Conservation (phyloP, 2,888 invertebrate genomes). For the Chrysina gloriosa region DNA sequence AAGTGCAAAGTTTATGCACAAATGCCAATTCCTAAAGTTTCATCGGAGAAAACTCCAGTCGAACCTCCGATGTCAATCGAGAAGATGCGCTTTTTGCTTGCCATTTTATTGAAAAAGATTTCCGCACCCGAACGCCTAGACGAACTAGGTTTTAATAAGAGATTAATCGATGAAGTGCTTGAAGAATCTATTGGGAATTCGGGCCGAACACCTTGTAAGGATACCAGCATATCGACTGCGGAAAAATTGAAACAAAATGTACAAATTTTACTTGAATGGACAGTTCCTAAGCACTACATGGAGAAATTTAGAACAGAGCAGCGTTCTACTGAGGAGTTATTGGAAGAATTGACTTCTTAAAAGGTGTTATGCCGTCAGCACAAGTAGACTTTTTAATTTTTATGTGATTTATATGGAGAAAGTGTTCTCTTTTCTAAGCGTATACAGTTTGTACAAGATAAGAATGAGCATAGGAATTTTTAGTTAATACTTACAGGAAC, state of each 20-base stretch:
- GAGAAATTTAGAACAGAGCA: constrained; percentile 78
- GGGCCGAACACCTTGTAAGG: constrained; percentile 75
- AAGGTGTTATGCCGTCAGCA: constrained; percentile 41
- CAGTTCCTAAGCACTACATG: constrained; percentile 84
- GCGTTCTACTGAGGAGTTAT: constrained; percentile 81
- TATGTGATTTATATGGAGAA: neutral
- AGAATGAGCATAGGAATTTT: too few relatives aligned
- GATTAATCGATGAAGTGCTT: constrained; percentile 84
- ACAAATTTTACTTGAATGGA: constrained; percentile 81
- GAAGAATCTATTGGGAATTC: constrained; percentile 82
- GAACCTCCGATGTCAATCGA: constrained; percentile 75
- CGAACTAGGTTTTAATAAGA: constrained; percentile 78
- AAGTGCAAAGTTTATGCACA: constrained; percentile 65
- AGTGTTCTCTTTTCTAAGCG: constrained; percentile 10
- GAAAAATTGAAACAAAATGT: constrained; percentile 80
- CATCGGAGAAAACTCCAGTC: constrained; percentile 53
- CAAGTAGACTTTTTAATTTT: constrained; percentile 40
- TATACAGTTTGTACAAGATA: too few relatives aligned
- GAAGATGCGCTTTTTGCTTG: constrained; percentile 82
- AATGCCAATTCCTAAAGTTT: constrained; percentile 52
- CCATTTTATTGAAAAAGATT: constrained; percentile 84
- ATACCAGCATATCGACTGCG: constrained; percentile 69
- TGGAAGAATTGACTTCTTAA: constrained; percentile 78
- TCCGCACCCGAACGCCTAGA: constrained; percentile 82
- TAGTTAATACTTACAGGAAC: too few relatives aligned